Percentiles rank a stretch among this genome's conserved stretches.
Evolutionary conservation across 2,888 invertebrate species (phyloP).

Genomic region (Cantharis flavilabris): DNA sequence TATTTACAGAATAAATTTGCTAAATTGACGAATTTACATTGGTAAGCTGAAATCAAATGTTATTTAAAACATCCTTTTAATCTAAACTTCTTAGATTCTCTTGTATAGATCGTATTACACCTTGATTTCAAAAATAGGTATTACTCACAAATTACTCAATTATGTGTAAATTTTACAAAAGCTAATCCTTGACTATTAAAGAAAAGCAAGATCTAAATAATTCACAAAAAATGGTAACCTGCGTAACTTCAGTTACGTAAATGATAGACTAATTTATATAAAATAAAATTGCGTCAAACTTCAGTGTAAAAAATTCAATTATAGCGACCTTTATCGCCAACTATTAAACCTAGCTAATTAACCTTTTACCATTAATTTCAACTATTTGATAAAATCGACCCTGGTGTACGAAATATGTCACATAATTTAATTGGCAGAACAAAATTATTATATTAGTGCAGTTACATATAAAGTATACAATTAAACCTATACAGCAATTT

Average conservation of each 20-base stretch:
- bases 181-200: not conserved
- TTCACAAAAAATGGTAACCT: not conserved
- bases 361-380: conserved; percentile 28
- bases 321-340: conserved; percentile 25
- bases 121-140: not conserved
- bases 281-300: not conserved
- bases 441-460: not conserved
- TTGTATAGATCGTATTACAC: not conserved
- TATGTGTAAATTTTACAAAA: not conserved
- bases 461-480: not conserved
- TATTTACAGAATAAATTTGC: not conserved
- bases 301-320: conserved; percentile 17
- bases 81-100: not conserved
- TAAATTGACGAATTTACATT: not conserved
- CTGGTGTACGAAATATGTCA: not conserved
- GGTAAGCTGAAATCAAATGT: not conserved
- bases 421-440: not conserved
- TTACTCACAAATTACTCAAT: not conserved
- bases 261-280: not conserved
- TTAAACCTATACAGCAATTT: not conserved
- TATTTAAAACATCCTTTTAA: not conserved
- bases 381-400: conserved; percentile 15
- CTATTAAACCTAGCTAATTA: conserved; percentile 23
- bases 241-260: not conserved
- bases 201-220: not conserved